These are phyloP conservation scores for Siniperca scherzeri DNA, from an alignment of 2,797 vertebrate genomes.

Conservation along the genomic window DNA sequence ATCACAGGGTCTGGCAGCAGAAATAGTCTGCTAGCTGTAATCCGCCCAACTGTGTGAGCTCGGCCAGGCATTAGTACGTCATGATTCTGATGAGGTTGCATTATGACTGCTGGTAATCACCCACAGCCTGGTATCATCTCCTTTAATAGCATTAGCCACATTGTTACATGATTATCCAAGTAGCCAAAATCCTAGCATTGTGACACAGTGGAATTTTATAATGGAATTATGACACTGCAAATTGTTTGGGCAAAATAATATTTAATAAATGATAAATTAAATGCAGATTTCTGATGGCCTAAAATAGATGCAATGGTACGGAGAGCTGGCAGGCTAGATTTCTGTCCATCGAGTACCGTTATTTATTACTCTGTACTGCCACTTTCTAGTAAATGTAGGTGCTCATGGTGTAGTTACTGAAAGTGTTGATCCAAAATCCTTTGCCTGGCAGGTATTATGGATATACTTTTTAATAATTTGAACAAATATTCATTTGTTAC, in stretches of 20 bases:
- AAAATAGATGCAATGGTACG: background rate
- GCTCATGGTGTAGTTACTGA: background rate
- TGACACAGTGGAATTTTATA: slow-evolving; percentile 41
- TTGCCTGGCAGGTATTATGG: background rate
- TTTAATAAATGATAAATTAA: background rate
- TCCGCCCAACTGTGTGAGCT: slow-evolving; percentile 58
- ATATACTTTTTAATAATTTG: background rate
- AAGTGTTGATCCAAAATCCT: background rate
- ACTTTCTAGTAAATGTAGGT: background rate
- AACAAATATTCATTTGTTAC: background rate
- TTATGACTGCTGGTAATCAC: slow-evolving; percentile 68
- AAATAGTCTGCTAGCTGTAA: slow-evolving; percentile 65
- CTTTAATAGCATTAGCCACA: slow-evolving; percentile 73
- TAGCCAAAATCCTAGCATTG: slow-evolving; percentile 59
- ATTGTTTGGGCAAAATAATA: slow-evolving; percentile 5
- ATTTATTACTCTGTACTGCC: background rate
- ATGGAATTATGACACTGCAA: slow-evolving; percentile 38
- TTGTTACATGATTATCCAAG: slow-evolving; percentile 67
- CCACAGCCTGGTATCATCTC: slow-evolving; percentile 65
- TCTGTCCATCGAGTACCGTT: background rate
- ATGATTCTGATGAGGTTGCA: slow-evolving; percentile 64
- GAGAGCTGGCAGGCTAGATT: background rate
- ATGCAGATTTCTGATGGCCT: background rate
- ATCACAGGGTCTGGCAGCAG: slow-evolving; percentile 42
- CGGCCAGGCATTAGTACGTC: slow-evolving; percentile 43